These are phyloP conservation scores for Lepidurus apus DNA, from an alignment of 1,140 invertebrate species.

Conservation along the genomic window DNA sequence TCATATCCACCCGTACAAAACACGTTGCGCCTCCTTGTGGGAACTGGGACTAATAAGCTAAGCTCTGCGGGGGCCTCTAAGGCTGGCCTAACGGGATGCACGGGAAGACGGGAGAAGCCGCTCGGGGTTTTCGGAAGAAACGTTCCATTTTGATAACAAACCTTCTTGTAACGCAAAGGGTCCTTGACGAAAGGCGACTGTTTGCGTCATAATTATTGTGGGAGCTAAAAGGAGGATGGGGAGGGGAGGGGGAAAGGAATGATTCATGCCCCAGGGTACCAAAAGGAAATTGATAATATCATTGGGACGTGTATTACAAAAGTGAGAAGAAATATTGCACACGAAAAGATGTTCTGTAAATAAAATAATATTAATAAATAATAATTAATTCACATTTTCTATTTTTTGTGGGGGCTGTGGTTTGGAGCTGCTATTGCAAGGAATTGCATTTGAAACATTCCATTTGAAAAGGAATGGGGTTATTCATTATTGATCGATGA, in stretches of 20 bases:
- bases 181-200: too few species aligned
- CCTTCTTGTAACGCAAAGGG: too few species aligned
- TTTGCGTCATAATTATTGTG: conserved; percentile 9
- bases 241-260: not conserved
- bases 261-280: not conserved
- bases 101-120: too few species aligned
- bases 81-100: too few species aligned
- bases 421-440: not conserved
- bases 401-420: not conserved
- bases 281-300: conserved; percentile 5
- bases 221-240: not conserved
- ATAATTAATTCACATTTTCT: not conserved
- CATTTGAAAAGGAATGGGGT: conserved; percentile 16
- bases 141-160: too few species aligned
- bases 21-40: too few species aligned
- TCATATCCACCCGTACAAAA: too few species aligned
- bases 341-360: not conserved
- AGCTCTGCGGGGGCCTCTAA: too few species aligned
- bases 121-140: too few species aligned
- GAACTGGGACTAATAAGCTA: too few species aligned
- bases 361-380: too few species aligned
- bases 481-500: conserved; percentile 20
- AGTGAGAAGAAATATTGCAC: not conserved
- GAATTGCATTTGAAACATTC: conserved; percentile 17
- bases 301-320: not conserved